Percentiles rank a stretch among this genome's conserved stretches.
Conservation (phyloP, 2,888 invertebrate genomes). For the Metalampra italica region DNA sequence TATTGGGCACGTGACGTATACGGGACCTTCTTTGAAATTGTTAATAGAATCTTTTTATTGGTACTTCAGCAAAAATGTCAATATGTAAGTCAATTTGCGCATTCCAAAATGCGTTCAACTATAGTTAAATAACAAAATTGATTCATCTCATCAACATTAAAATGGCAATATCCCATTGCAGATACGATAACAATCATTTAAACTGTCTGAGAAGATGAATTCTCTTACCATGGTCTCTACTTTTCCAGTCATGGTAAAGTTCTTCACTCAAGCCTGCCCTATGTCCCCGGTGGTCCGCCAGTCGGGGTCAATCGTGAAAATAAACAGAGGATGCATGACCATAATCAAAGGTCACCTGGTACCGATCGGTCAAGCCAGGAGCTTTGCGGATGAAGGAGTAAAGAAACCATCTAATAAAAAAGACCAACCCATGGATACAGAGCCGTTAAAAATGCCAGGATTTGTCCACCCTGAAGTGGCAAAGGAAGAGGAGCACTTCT, state of each 20-base stretch:
- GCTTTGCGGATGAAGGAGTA: conserved; percentile 3
- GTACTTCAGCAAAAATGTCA: too few species aligned
- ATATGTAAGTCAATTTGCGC: too few species aligned
- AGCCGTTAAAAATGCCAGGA: conserved; percentile 34
- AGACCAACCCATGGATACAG: conserved; percentile 16
- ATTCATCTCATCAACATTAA: too few species aligned
- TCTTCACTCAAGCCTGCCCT: conserved; percentile 11
- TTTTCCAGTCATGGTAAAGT: conserved; percentile 9
- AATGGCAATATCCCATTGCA: too few species aligned
- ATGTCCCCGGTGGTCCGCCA: background rate
- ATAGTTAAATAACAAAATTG: too few species aligned
- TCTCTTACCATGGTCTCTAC: too few species aligned
- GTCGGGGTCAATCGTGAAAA: background rate
- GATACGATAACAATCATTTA: too few species aligned
- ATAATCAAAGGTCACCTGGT: conserved; percentile 12
- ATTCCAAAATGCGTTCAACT: too few species aligned
- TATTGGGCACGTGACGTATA: too few species aligned
- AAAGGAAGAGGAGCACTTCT: conserved; percentile 37
- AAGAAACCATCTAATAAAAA: conserved; percentile 11
- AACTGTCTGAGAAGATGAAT: too few species aligned
- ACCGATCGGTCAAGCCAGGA: conserved; percentile 10
- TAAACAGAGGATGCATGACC: conserved; percentile 6
- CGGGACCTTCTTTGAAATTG: too few species aligned
- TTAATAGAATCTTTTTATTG: too few species aligned
- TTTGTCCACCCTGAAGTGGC: conserved; percentile 28